Conservation (phyloP, 2,113 vertebrate genomes). For the Oncorhynchus mykiss region DNA sequence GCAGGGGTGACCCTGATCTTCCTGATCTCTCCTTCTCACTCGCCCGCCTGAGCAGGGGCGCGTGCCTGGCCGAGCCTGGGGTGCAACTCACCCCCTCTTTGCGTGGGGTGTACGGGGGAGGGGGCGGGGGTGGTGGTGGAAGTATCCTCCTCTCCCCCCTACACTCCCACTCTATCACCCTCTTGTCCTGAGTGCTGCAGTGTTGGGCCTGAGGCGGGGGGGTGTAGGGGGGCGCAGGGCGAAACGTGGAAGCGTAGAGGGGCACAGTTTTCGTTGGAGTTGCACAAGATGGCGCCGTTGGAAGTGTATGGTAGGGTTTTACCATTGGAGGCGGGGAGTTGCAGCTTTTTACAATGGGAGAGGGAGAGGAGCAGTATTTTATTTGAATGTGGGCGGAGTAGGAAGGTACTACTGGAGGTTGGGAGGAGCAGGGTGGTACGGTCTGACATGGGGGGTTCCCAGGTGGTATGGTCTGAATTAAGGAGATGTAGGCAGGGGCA, state of each 20-base stretch:
- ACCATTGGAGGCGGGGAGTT: conserved; percentile 30
- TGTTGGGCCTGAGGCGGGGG: conserved; percentile 65
- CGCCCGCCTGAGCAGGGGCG: conserved; percentile 58
- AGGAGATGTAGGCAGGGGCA: conserved; percentile 58
- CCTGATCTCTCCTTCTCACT: conserved; percentile 52
- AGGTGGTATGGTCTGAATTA: conserved; percentile 68
- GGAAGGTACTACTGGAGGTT: conserved; percentile 45
- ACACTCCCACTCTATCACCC: conserved; percentile 43
- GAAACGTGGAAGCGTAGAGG: conserved; percentile 67
- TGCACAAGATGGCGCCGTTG: conserved; percentile 13
- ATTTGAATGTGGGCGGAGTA: conserved; percentile 31
- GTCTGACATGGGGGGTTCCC: conserved; percentile 66
- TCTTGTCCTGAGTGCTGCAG: conserved; percentile 72
- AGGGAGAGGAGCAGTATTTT: conserved; percentile 51
- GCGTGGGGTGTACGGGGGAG: conserved; percentile 75
- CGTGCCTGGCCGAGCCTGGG: conserved; percentile 48
- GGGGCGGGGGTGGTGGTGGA: conserved; percentile 73
- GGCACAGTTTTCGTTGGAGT: conserved; percentile 68
- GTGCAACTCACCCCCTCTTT: conserved; percentile 65
- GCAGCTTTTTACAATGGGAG: conserved; percentile 52
- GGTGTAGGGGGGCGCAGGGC: conserved; percentile 67
- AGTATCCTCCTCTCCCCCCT: conserved; percentile 32
- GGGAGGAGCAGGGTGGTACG: conserved; percentile 58
- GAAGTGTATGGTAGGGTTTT: conserved; percentile 47
- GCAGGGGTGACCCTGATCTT: conserved; percentile 53